phyloP scores from a whole-genome alignment of 2,113 vertebrate genomes.

The Corythaixoides concolor region DNA sequence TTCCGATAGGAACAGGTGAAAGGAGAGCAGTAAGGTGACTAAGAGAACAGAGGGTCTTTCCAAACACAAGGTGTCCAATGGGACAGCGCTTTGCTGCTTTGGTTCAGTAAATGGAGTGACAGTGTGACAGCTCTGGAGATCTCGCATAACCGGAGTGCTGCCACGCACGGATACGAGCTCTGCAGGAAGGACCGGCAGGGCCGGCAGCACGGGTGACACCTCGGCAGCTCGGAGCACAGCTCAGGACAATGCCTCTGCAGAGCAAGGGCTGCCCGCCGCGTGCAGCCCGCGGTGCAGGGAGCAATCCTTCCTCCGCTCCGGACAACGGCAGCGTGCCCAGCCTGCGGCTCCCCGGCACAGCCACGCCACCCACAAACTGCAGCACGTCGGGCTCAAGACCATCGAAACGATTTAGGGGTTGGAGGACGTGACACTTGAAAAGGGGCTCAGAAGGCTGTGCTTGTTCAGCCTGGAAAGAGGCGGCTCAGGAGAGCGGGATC shows the following conservation, averaged over 20 bases:
- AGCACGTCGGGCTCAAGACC: not conserved
- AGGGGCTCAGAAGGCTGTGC: not conserved
- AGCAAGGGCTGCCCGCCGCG: not conserved
- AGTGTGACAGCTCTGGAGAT: not conserved
- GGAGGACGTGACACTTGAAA: not conserved
- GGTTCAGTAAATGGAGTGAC: not conserved
- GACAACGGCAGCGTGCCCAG: not conserved
- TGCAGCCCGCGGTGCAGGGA: not conserved
- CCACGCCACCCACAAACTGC: no score
- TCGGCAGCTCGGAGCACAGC: rapidly evolving
- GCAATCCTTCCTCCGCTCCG: no score
- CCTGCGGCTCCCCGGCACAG: not conserved
- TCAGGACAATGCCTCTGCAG: not conserved
- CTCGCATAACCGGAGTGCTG: not conserved
- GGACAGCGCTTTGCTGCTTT: not conserved
- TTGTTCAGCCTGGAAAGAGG: not conserved
- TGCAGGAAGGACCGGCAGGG: not conserved
- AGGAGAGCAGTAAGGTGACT: not conserved
- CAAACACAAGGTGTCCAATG: not conserved
- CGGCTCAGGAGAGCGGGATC: not conserved
- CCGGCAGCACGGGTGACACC: not conserved
- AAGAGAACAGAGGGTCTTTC: not conserved
- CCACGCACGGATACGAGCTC: not conserved
- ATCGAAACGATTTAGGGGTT: not conserved
- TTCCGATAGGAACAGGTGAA: not conserved